These are phyloP conservation scores for Malurus splendens DNA, from an alignment of 2,797 vertebrate species.

Conservation along the genomic window DNA sequence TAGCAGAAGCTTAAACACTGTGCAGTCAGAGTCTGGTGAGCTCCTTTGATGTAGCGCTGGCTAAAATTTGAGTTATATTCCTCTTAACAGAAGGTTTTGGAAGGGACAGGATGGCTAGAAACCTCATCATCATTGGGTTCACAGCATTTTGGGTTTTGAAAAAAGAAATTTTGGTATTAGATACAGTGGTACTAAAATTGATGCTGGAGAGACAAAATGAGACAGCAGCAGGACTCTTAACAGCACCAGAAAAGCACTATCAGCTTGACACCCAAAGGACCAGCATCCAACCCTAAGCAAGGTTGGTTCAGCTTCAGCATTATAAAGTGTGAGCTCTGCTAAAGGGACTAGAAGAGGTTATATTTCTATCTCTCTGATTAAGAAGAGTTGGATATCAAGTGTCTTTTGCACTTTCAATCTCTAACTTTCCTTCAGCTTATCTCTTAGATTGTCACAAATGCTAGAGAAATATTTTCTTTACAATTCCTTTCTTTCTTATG, in stretches of 20 bases:
- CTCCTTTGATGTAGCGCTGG: background rate
- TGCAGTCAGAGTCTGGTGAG: background rate
- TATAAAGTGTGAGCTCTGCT: background rate
- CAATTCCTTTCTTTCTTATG: background rate
- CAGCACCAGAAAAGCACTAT: background rate
- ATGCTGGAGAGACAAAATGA: background rate
- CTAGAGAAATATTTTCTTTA: background rate
- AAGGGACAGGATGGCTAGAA: background rate
- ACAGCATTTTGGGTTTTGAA: background rate
- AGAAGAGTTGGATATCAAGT: background rate
- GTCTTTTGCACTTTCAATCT: background rate
- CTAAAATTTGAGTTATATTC: background rate
- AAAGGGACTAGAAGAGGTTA: background rate
- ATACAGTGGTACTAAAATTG: background rate
- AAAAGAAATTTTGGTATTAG: background rate
- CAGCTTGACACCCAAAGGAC: background rate
- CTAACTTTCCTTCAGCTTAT: background rate
- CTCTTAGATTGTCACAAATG: background rate
- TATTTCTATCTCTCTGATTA: background rate
- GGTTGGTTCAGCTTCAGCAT: background rate
- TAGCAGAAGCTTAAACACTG: background rate
- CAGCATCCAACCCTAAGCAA: background rate
- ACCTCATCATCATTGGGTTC: background rate
- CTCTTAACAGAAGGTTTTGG: background rate
- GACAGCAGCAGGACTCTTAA: background rate